Conservation (phyloP, 2,888 invertebrate genomes). For the Augochlorella aurata region DNA sequence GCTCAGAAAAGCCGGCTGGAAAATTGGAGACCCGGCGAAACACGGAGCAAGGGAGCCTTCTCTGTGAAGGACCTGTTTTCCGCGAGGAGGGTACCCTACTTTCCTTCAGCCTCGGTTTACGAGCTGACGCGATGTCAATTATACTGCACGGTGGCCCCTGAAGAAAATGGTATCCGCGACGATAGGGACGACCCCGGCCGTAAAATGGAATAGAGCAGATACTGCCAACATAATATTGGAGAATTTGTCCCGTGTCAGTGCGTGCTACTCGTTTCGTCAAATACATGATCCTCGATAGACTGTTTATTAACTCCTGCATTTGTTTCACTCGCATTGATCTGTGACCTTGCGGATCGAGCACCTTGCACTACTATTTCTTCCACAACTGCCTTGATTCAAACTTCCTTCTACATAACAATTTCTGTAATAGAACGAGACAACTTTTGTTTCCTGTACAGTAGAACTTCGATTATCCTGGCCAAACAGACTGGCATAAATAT, state of each 20-base stretch:
- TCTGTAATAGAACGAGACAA: no score
- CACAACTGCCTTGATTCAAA: no score
- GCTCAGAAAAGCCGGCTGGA: slow-evolving; percentile 58
- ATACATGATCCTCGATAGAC: neutral
- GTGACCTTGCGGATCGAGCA: no score
- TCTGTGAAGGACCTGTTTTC: slow-evolving; percentile 47
- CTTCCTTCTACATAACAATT: no score
- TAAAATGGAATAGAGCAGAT: slow-evolving; percentile 5
- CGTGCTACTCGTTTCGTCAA: neutral
- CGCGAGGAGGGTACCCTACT: slow-evolving; percentile 38
- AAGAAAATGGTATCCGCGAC: slow-evolving; percentile 6
- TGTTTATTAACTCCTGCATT: neutral
- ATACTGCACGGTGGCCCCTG: slow-evolving; percentile 11
- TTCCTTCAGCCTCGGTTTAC: slow-evolving; percentile 43
- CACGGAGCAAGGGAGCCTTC: slow-evolving; percentile 42
- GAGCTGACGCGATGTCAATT: slow-evolving; percentile 43
- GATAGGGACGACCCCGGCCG: neutral
- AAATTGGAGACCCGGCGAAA: slow-evolving; percentile 69
- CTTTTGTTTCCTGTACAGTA: no score
- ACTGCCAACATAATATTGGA: slow-evolving; percentile 4
- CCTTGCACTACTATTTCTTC: no score
- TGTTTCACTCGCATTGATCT: neutral
- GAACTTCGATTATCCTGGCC: no score
- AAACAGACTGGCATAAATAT: no score
- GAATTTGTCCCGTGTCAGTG: neutral